Base-by-base conservation (phyloP, 37 sponge, comb jelly and placozoan species). In the Amphimedon queenslandica region DNA sequence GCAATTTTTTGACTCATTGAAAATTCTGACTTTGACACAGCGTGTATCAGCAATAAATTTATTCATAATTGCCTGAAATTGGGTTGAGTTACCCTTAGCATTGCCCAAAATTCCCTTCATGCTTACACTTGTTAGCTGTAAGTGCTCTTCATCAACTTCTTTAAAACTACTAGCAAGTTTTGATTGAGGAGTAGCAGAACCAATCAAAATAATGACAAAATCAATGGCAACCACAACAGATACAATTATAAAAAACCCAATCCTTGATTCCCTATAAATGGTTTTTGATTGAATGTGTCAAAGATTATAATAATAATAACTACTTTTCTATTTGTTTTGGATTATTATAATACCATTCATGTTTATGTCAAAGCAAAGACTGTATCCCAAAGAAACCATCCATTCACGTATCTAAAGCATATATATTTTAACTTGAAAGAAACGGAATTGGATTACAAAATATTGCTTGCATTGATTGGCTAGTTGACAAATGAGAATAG, bases 211-310 rank as follows among this genome's bases (percentile, higher is more conserved):
- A 4, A 64, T 64, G 1, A 4, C 2, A 4, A 64, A 3, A 4
- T 64, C 66, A 4, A 64, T 3, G 3, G 33, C 66, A 1, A 64
- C 32, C 34, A 64, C 33, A 23, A 64, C 4, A 21, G 32, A 23
- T 35, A 64, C 66, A 6, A 64, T 13, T 35, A 64, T 3, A 13
- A 64, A 3, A 29, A 64, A 64, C 28, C 66, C 66, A 64, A 64
- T 64, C 66, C 32, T 64, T 64, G 33, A 35, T 31, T 33, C 28
- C 32, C 66, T 64, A 4, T 21, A 61, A 67, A 31, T 47, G 13
- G 51, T 18, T 13, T 18, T 18, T 18, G 51, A 18, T 18, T 8
- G 8, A 13, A 13, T 18, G 13, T 13, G 51, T 47, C 8, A 13
- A 47, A 18, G 51, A 47, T 8, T 47, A 13, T 18, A 47, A 18